These are phyloP conservation scores for Litocranius walleri DNA, from an alignment of 2,113 vertebrate species.

Conservation along the genomic window DNA sequence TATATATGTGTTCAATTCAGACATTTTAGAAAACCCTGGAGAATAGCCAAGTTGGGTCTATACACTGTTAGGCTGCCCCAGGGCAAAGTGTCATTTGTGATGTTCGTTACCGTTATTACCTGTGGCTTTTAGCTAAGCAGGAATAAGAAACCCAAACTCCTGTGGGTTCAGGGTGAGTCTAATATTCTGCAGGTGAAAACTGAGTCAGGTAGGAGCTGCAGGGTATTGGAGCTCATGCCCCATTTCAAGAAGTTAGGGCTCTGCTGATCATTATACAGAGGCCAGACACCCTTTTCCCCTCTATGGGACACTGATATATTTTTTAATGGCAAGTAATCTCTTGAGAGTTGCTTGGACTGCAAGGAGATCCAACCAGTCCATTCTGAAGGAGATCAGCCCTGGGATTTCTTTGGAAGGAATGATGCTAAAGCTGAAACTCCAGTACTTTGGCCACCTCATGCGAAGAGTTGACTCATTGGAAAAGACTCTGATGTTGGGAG, in stretches of 20 bases:
- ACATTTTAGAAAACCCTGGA: neutral
- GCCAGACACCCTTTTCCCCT: neutral
- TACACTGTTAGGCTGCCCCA: neutral
- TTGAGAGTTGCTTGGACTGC: no score
- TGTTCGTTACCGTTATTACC: neutral
- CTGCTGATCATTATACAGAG: neutral
- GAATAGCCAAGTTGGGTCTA: neutral
- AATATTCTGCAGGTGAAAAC: fast-evolving
- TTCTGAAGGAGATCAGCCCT: no score
- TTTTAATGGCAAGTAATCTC: neutral
- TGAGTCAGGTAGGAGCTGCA: fast-evolving
- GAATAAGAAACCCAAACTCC: neutral
- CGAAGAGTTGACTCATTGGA: no score
- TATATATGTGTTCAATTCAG: fast-evolving
- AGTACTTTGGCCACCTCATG: no score
- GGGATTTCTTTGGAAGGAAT: no score
- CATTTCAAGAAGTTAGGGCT: neutral
- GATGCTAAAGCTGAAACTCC: no score
- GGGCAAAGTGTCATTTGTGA: neutral
- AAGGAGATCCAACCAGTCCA: no score
- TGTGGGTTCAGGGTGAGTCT: fast-evolving
- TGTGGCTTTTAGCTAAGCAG: neutral
- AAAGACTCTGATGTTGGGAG: no score
- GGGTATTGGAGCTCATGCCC: fast-evolving
- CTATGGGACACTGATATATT: fast-evolving